Evolutionary conservation across 2,113 vertebrate species (phyloP), one percentile per base, ranked within the genome.

Genomic region (Bubo blakistoni): DNA sequence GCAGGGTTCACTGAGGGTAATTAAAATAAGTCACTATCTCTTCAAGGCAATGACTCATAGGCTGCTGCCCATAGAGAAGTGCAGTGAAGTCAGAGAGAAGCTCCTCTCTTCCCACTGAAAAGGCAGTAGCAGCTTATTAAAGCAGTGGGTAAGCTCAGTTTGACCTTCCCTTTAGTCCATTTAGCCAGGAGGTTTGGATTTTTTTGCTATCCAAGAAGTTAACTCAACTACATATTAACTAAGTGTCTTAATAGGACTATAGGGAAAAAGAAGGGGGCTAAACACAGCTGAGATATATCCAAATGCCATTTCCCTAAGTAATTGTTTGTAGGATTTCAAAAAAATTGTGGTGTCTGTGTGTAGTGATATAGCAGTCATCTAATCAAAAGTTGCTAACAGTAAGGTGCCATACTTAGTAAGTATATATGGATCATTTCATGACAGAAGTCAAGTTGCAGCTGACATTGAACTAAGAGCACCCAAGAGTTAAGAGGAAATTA

Each of bases 11-110:
- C 73, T 84, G 91, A 91, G 71, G 85, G 71, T 97, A 97, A 98
- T 98, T 97, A 97, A 96, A 97, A 86, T 97, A 93, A 88, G 94
- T 93, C 94, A 94, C 78, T 83, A 81, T 96, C 84, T 97, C 94
- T 95, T 95, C 96, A 83, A 92, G 82, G 86, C 91, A 96, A 49
- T 97, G 97, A 97, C 90, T 98, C 96, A 95, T 83, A 81, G 62
- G 46, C 70, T 96, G 57, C 67, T 90, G 92, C 74, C 81, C 66
- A 52, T 86, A 70, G 32, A 13, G 8, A 54, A 91, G 36, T 44
- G 42, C 40, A 63, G 26, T 89, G 74, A 92, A 97, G 71, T 87
- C 89, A 96, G 70, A 92, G 29, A 96, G 54, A 92, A 95, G 58
- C 63, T 91, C 71, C 54, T 73, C 14, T 87, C 42, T 71, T 94